Percentiles rank a stretch among this genome's conserved stretches.
These are phyloP conservation scores for Plumapathes pennacea DNA, from an alignment of 92 coral and sea anemone genomes.

Conservation along the genomic window DNA sequence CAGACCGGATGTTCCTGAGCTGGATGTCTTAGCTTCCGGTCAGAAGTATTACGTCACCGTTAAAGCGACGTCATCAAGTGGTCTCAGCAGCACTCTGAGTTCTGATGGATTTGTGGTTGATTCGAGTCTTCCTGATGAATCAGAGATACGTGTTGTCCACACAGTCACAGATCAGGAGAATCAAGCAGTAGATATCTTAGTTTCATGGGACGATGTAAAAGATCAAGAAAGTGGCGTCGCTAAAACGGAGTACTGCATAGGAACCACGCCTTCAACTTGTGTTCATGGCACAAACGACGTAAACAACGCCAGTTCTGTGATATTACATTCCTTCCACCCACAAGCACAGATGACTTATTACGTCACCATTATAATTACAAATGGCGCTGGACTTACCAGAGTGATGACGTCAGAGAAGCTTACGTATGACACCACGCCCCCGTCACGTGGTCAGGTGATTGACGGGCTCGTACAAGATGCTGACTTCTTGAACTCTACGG, in stretches of 20 bases:
- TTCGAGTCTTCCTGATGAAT: constrained; percentile 62
- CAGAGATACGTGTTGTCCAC: constrained; percentile 47
- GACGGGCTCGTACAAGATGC: constrained; percentile 63
- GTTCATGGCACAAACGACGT: constrained; percentile 2
- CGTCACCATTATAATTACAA: constrained; percentile 52
- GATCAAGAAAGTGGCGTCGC: constrained; percentile 71
- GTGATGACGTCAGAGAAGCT: constrained; percentile 62
- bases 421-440: constrained; percentile 72
- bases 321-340: constrained; percentile 60
- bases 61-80: constrained; percentile 64
- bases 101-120: constrained; percentile 81
- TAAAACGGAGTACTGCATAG: constrained; percentile 59
- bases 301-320: constrained; percentile 23
- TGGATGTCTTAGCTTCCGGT: constrained; percentile 51
- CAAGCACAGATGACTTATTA: constrained; percentile 42
- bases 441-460: constrained; percentile 65
- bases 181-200: constrained; percentile 43
- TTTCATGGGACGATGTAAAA: constrained; percentile 64
- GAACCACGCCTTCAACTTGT: constrained; percentile 63
- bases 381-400: constrained; percentile 67
- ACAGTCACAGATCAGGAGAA: constrained; percentile 42
- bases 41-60: constrained; percentile 67
- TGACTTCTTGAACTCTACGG: constrained; percentile 53
- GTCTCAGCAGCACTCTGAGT: constrained; percentile 54
- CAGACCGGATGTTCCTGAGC: constrained; percentile 50